Percentiles rank a stretch among this genome's conserved stretches.
phyloP scores from a whole-genome alignment of 2,888 invertebrate species.

The Myopa testacea region DNA sequence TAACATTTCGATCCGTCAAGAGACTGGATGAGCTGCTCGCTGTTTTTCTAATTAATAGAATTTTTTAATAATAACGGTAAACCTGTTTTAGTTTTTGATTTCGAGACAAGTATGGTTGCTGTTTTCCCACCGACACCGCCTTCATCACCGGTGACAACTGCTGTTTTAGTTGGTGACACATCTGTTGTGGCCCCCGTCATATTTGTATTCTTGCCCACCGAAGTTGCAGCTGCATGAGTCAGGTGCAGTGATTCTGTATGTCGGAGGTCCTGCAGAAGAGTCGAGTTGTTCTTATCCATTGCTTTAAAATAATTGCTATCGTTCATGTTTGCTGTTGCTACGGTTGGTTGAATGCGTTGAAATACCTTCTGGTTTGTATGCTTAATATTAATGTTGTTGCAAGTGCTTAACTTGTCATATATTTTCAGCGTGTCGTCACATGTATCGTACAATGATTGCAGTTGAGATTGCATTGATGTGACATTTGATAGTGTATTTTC shows the following conservation, averaged over 20 bases:
- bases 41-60: constrained; percentile 62
- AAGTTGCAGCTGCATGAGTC: constrained; percentile 45
- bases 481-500: constrained; percentile 68
- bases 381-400: constrained; percentile 46
- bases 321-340: constrained; percentile 36
- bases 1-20: no score
- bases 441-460: constrained; percentile 66
- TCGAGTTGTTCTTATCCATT: constrained; percentile 55
- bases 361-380: constrained; percentile 33
- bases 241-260: constrained; percentile 42
- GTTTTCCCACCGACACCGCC: constrained; percentile 60
- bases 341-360: constrained; percentile 32
- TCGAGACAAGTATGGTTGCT: constrained; percentile 68
- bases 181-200: constrained; percentile 30
- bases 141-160: constrained; percentile 34
- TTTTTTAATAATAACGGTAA: constrained; percentile 68
- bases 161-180: constrained; percentile 43
- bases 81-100: constrained; percentile 69
- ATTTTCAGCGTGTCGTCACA: constrained; percentile 54
- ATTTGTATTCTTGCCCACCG: constrained; percentile 41
- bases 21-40: not conserved
- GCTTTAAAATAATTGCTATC: constrained; percentile 50
- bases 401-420: constrained; percentile 48
- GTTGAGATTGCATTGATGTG: constrained; percentile 67
- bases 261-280: constrained; percentile 58